Evolutionary conservation across 2,888 invertebrate genomes (phyloP), one percentile per base, ranked within the genome.

Genomic region (Oxystoma pomonae): DNA sequence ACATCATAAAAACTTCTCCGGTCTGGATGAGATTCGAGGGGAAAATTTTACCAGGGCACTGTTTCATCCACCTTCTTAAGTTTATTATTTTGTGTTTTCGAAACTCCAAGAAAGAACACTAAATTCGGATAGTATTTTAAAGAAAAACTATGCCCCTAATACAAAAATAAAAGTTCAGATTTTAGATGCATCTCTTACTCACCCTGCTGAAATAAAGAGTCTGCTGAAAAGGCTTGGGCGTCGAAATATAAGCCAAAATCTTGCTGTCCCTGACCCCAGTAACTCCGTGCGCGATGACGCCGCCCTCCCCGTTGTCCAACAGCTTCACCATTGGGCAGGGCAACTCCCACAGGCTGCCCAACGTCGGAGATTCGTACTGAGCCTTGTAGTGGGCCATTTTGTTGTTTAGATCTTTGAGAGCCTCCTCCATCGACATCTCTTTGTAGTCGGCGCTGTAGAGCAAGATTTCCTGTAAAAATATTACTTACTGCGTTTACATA

Each of bases 141-240:
- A n/a, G n/a, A n/a, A n/a, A n/a, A n/a, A n/a, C n/a, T n/a, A n/a
- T n/a, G n/a, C n/a, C n/a, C n/a, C n/a, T n/a, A n/a, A n/a, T n/a
- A n/a, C n/a, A n/a, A n/a, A n/a, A n/a, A n/a, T n/a, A n/a, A n/a
- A n/a, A n/a, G n/a, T n/a, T n/a, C n/a, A n/a, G n/a, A n/a, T n/a
- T n/a, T n/a, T n/a, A n/a, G n/a, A n/a, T n/a, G n/a, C n/a, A n/a
- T n/a, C n/a, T n/a, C n/a, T n/a, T n/a, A 83, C 88, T 85, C 81
- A 94, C 94, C 83, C 96, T 83, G 61, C 94, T 94, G 74, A 97
- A 89, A 78, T 94, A 97, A 67, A 96, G 85, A 3, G 94, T 92
- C 73, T 95, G 90, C 74, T 95, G 90, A 68, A 89, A 83, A 1
- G 92, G 88, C 70, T 90, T 91, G 75, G 94, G 90, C 71, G 92